phyloP scores from a whole-genome alignment of 2,113 vertebrate genomes.

The Cricetomys ansorgei region DNA sequence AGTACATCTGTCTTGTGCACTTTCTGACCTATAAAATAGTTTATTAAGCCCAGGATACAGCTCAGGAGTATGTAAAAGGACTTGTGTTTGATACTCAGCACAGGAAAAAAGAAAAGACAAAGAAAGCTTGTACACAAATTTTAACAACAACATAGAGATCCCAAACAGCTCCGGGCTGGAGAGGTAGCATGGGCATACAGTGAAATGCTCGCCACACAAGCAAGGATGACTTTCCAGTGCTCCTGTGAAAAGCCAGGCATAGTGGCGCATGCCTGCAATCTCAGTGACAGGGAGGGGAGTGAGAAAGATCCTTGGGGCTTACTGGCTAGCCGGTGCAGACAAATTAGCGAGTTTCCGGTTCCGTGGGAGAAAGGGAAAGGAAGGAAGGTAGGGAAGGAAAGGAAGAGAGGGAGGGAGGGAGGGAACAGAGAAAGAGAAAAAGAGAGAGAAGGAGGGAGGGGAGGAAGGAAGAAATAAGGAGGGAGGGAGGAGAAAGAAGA shows the following conservation, averaged over 20 bases:
- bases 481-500: not conserved
- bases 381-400: too few relatives aligned
- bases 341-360: not conserved
- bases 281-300: not conserved
- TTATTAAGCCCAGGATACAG: not conserved
- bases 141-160: not conserved
- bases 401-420: not conserved
- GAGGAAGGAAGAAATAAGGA: conserved; percentile 10
- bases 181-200: not conserved
- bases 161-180: not conserved
- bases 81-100: not conserved
- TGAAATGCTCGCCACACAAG: not conserved
- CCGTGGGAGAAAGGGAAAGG: not conserved
- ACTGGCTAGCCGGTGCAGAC: not conserved
- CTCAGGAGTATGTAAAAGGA: not conserved
- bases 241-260: not conserved
- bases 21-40: not conserved
- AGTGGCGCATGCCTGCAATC: too few relatives aligned
- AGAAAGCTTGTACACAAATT: not conserved
- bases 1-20: not conserved
- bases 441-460: not conserved
- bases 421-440: not conserved
- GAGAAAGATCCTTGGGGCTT: not conserved
- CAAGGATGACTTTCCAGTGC: not conserved
- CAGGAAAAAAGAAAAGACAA: not conserved